Evolutionary conservation across 2,888 invertebrate species (phyloP).

Genomic region (Nemotelus pantherinus): DNA sequence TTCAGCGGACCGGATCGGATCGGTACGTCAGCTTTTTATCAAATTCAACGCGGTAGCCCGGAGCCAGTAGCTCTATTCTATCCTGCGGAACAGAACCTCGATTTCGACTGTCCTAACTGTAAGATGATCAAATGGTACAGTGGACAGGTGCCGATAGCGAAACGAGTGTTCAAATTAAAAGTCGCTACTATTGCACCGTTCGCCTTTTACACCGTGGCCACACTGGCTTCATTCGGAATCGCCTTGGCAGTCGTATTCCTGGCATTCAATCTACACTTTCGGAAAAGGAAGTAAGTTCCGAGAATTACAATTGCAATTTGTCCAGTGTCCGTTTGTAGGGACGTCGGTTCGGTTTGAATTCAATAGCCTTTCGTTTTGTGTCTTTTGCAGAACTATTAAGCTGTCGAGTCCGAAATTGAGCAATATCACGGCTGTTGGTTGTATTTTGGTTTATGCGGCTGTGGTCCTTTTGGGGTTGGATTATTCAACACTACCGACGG

Average conservation of each 20-base stretch:
- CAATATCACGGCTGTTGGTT: conserved; percentile 91
- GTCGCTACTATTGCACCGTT: conserved; percentile 81
- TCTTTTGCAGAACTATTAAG: conserved; percentile 79
- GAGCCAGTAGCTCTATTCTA: conserved; percentile 78
- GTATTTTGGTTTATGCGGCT: conserved; percentile 88
- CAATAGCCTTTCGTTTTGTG: background rate
- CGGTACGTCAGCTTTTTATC: conserved; percentile 86
- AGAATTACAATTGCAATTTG: conserved; percentile 9
- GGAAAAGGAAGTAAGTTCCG: conserved; percentile 77
- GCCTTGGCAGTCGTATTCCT: conserved; percentile 79
- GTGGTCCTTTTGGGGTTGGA: conserved; percentile 88
- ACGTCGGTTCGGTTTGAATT: conserved; percentile 23
- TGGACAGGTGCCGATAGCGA: conserved; percentile 82
- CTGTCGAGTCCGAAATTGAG: conserved; percentile 91
- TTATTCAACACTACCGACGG: conserved; percentile 77
- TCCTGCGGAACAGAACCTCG: conserved; percentile 70
- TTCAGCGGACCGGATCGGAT: conserved; percentile 90
- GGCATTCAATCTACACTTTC: conserved; percentile 84
- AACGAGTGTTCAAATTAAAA: conserved; percentile 76
- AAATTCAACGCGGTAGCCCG: conserved; percentile 83
- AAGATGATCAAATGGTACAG: conserved; percentile 76
- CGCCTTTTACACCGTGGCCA: conserved; percentile 78
- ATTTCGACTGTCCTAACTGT: conserved; percentile 78
- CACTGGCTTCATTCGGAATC: conserved; percentile 79
- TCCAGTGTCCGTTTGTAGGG: background rate